Percentiles rank a stretch among this genome's conserved stretches.
These are phyloP conservation scores for Drosophila rufa DNA, from an alignment of 1,140 invertebrate genomes.

Conservation along the genomic window DNA sequence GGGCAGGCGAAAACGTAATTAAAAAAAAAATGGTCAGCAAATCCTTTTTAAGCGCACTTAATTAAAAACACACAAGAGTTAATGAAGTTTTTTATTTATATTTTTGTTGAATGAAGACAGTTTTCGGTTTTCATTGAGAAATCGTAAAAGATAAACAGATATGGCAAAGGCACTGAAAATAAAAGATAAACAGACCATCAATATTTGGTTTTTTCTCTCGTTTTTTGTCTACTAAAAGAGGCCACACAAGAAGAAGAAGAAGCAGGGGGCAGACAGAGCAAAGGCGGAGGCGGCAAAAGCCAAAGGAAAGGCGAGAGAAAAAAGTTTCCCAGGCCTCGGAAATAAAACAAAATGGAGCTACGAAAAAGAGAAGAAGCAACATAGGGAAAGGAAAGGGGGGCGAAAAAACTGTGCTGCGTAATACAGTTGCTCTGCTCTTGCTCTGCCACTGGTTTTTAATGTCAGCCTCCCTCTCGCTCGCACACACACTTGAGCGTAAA, in stretches of 20 bases:
- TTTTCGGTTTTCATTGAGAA: slow-evolving; percentile 76
- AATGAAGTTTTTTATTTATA: slow-evolving; percentile 48
- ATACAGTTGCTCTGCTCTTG: slow-evolving; percentile 65
- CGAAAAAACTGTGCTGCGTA: slow-evolving; percentile 35
- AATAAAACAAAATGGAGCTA: slow-evolving; percentile 63
- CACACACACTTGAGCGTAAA: slow-evolving; percentile 33
- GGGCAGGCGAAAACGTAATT: slow-evolving; percentile 81
- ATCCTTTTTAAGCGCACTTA: slow-evolving; percentile 72
- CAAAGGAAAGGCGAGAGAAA: slow-evolving; percentile 44
- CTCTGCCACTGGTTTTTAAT: slow-evolving; percentile 74
- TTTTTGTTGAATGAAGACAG: slow-evolving; percentile 72
- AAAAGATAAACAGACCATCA: slow-evolving; percentile 80
- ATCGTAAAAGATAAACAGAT: slow-evolving; percentile 42
- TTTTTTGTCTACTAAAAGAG: slow-evolving; percentile 52
- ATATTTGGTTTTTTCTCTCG: slow-evolving; percentile 48
- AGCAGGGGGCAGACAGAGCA: slow-evolving; percentile 42
- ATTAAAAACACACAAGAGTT: slow-evolving; percentile 70
- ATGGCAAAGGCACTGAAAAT: slow-evolving; percentile 30
- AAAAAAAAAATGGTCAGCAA: slow-evolving; percentile 45
- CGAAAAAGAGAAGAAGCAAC: slow-evolving; percentile 4
- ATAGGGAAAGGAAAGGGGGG: background rate
- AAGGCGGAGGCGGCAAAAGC: slow-evolving; percentile 47
- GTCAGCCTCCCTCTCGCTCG: slow-evolving; percentile 18
- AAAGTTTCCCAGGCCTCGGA: slow-evolving; percentile 47
- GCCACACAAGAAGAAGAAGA: slow-evolving; percentile 66